Evolutionary conservation across 37 sponge, comb jelly and placozoan species (phyloP).

Genomic region (Theonella swinhoei): DNA sequence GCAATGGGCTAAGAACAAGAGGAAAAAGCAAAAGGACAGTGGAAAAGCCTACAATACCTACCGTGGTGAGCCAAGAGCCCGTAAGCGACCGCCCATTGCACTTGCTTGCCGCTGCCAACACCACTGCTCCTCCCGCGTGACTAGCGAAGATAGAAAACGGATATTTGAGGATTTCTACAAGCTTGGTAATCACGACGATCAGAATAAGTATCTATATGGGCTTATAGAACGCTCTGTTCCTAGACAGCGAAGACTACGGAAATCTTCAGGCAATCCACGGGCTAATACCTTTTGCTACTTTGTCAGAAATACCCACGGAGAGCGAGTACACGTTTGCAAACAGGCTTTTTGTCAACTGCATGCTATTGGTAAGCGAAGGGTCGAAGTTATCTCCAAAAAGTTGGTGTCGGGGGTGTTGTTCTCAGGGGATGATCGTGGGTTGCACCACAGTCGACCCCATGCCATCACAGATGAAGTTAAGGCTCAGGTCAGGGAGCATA

Average conservation of each 20-base stretch:
- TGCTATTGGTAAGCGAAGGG: conserved; percentile 30
- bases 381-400: conserved; percentile 20
- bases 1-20: no score
- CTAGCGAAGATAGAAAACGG: no score
- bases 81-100: no score
- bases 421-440: conserved; percentile 29
- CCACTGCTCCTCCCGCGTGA: no score
- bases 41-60: no score
- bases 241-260: background rate
- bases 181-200: conserved; percentile 22
- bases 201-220: conserved; percentile 53
- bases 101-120: no score
- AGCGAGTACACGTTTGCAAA: no score
- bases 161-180: conserved; percentile 37
- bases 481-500: conserved; percentile 33
- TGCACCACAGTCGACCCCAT: conserved; percentile 9
- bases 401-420: conserved; percentile 14
- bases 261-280: no score
- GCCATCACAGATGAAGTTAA: conserved; percentile 6
- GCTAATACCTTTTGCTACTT: no score
- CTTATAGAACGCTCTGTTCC: background rate
- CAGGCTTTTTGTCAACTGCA: conserved; percentile 23
- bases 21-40: no score
- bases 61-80: no score
- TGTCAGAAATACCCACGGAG: no score